Evolutionary conservation across 2,888 invertebrate genomes (phyloP), one percentile per base, ranked within the genome.

Genomic region (Amphipyra berbera): DNA sequence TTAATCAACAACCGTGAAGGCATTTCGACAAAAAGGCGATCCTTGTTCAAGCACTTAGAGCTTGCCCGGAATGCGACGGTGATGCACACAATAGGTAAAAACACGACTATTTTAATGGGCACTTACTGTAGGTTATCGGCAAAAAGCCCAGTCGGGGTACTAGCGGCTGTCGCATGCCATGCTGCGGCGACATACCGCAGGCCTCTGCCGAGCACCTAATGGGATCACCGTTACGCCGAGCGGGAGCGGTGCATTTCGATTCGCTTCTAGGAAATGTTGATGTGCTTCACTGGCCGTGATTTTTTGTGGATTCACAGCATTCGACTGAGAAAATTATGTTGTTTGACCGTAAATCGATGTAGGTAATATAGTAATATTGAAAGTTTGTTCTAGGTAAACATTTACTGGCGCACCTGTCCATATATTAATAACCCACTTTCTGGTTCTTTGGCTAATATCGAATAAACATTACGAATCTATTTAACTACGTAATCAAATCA

Each of bases 151-250:
- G 42, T 50, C 49, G 49, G 62, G 38, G 58, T 59, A 69, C 47
- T 69, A 63, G 50, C 63, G 62, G 46, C 68, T 61, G 62, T 66
- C 66, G 75, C 81, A 76, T 77, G 54, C 55, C 61, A 61, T 68
- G 56, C 55, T 47, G 62, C 47, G 45, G 52, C 72, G 61, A 68
- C 79, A 75, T 81, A 61, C 79, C 77, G 8, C 64, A 67, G 8
- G 60, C 55, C 66, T 54, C 62, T 65, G 60, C 72, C 68, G 66
- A 59, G 70, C 70, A 69, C 52, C 66, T 78, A 78, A 82, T 79
- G 68, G 67, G 72, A 82, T 74, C 82, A 86, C 86, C 84, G 86
- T 86, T 86, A 86, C 67, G 58, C 42, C 61, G 68, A 75, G 66
- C 70, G 68, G 77, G 78, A 73, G 76, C 54, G 67, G 49, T 72